Evolutionary conservation across 2,113 vertebrate genomes (phyloP), one percentile per base, ranked within the genome.

Genomic region (Pavo muticus): DNA sequence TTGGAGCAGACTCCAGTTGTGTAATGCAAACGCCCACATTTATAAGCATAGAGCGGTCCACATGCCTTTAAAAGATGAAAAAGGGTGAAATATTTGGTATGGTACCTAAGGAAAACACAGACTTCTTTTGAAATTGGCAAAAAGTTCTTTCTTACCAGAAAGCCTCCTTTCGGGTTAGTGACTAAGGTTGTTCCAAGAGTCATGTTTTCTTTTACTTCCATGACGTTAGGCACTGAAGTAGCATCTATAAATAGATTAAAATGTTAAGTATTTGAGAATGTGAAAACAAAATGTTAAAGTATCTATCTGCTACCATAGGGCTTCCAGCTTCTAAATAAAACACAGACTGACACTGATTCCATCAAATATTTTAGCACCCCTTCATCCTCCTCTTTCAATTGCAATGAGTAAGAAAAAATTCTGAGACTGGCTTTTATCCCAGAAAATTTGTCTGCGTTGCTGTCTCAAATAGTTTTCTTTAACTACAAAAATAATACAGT

Each of bases 191-290:
- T 98, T 98, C 99, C 99, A 98, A 99, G 98, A 47, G 99, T 99
- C 99, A 99, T 99, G 97, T 99, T 99, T 97, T 99, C 99, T 93
- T 99, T 99, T 94, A 99, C 98, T 98, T 99, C 99, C 20, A 96
- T 96, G 27, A 99, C 95, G 25, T 99, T 98, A 88, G 99, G 98
- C 97, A 99, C 97, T 56, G 99, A 99, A 90, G 98, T 99, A 95
- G 94, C 56, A 59, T 91, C 98, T 98, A 97, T 93, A 98, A 97
- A 97, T 87, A 97, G 93, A 97, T 93, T 57, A 94, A 93, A 92
- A 86, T 91, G 93, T 92, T 76, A 96, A 95, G 84, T 89, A 90
- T 91, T 83, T 92, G 75, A 82, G 95, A 95, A 87, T 50, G 70
- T 67, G 57, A 85, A 96, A 96, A 91, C 68, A 93, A 95, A 97